Evolutionary conservation across 30 jellyfish, hydroid and myxozoan species (phyloP), one percentile per base, ranked within the genome.

Genomic region (Chrysaora quinquecirrha): DNA sequence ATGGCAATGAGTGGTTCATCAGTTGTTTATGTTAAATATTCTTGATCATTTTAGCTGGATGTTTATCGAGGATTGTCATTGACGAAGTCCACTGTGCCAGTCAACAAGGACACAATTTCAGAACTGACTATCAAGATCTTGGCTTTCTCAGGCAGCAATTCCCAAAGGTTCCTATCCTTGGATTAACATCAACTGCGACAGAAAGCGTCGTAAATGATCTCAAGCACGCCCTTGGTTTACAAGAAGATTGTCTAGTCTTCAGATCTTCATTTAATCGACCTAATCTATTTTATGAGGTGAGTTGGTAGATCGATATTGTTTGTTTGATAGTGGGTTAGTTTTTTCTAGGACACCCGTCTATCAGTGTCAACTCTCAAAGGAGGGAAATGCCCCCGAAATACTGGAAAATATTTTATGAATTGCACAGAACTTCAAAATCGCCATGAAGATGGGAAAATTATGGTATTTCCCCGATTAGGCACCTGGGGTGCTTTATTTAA

Each of bases 41-140:
- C n/a, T n/a, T n/a, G n/a, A n/a, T 25, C 25, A 12, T 85, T 46
- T 34, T 62, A 91, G 98, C 83, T 81, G 91, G 91, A 28, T 64
- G 58, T 30, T 65, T 91, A 12, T 48, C 83, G 22, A 66, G 98
- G 43, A 81, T 91, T 0, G 98, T 91, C 16, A 86, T 93, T 34
- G 98, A 93, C 48, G 98, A 93, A 61, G 98, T 87, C 65, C 98
- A 93, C 68, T 93, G 98, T 73, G 78, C 93, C 43, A 93, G 98
- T 43, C 97, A 93, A 63, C 80, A 96, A 96, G 97, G 98, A 28
- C 98, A 93, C 71, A 96, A 93, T 49, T 93, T 86, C 68, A 78
- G 97, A n/a, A 93, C 97, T 7, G 97, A 93, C 71, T 93, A 86
- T 88, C 82, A 82, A 54, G 48, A n/a, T 2, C 90, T 93, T 12